Base-by-base conservation (phyloP, 2,797 vertebrate species). In the Helicolenus hilgendorfi region DNA sequence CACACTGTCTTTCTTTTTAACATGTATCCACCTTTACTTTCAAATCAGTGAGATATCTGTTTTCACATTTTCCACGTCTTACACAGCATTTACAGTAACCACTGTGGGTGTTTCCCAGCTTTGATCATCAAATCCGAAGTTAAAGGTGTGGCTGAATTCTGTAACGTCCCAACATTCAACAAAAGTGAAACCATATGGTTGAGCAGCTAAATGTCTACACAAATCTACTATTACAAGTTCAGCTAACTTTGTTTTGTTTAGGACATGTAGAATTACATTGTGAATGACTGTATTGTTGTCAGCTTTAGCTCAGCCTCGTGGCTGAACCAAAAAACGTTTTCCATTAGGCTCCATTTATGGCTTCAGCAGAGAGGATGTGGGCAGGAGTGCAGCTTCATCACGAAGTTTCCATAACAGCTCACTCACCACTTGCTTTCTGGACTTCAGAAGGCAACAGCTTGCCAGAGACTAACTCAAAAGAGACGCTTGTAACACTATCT, bases 321-420 rank as follows among this genome's bases (percentile, higher is more conserved):
- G 72, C 70, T 77, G 26, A 56, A 79, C 79, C 77, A 68, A 74
- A 74, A 27, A 53, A 55, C 49, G 59, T 83, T 91, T 96, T 92
- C 79, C 85, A 92, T 76, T 38, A 67, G 24, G 26, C 35, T 90
- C 67, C 70, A 59, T 84, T 91, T 91, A 91, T 84, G 79, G 79
- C 75, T 81, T 87, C 33, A 84, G 85, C 88, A 89, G 79, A 92
- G 56, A 93, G 94, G 93, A 95, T 94, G 93, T 96, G 93, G 94
- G 72, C 72, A 88, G 77, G 68, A 85, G 27, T 84, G 89, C 71
- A 79, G 83, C 71, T 89, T 90, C 88, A 89, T 90, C 83, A 75
- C 73, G 64, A 81, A 89, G 82, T 87, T 92, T 86, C 88, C 81
- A 86, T 64, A 81, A 88, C 81, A 83, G 84, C 81, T 68, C 38